These are phyloP conservation scores for Apomyelois bistriatella DNA, from an alignment of 2,888 invertebrate genomes.

Conservation along the genomic window DNA sequence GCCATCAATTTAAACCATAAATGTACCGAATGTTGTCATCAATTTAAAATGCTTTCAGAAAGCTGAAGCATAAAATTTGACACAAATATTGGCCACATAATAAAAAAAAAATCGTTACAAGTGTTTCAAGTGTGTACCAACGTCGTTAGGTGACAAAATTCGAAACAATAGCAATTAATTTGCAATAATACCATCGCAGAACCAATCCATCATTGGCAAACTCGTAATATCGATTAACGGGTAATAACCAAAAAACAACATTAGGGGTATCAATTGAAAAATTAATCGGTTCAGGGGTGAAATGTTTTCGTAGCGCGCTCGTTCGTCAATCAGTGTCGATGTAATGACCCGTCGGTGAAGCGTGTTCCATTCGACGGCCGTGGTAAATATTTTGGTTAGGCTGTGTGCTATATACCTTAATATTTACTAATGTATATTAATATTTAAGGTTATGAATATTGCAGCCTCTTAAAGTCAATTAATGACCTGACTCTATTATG, in stretches of 20 bases:
- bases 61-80: too few species aligned
- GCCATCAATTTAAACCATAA: too few species aligned
- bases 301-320: constrained; percentile 2
- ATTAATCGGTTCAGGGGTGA: constrained; percentile 2
- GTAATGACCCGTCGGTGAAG: constrained; percentile 5
- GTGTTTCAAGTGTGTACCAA: too few species aligned
- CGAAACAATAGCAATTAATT: not conserved
- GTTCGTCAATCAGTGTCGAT: constrained; percentile 3
- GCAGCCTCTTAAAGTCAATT: too few species aligned
- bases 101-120: too few species aligned
- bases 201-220: not conserved
- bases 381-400: not conserved
- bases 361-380: not conserved
- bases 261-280: constrained; percentile 6
- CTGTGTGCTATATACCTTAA: not conserved
- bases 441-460: too few species aligned
- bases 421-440: too few species aligned
- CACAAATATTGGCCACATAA: too few species aligned
- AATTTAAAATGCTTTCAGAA: too few species aligned
- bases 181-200: not conserved
- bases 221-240: not conserved
- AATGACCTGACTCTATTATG: too few species aligned
- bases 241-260: not conserved
- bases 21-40: too few species aligned
- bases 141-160: too few species aligned